These are phyloP conservation scores for Lepidurus arcticus DNA, from an alignment of 1,140 invertebrate species.

Conservation along the genomic window DNA sequence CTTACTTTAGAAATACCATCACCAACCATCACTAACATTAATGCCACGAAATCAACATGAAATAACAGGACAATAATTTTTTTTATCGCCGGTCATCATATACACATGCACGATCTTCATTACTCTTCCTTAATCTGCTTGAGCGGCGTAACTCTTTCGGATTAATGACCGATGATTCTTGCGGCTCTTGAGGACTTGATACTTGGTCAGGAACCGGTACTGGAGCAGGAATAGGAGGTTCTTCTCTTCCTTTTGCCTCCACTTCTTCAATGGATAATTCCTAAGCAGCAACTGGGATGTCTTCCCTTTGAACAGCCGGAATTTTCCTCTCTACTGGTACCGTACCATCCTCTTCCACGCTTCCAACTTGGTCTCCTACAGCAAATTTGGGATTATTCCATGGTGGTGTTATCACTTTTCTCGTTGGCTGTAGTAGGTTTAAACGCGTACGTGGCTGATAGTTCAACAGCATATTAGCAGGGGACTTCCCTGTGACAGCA, in stretches of 20 bases:
- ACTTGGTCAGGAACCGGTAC: no score
- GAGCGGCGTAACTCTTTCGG: no score
- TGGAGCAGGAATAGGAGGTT: neutral
- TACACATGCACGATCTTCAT: no score
- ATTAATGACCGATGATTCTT: no score
- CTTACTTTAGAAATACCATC: no score
- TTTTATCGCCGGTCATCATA: no score
- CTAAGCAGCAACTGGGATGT: neutral
- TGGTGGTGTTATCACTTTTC: neutral
- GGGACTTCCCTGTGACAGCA: conserved; percentile 34
- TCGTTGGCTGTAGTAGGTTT: conserved; percentile 34
- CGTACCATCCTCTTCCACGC: neutral
- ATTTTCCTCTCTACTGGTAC: neutral
- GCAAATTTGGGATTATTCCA: neutral
- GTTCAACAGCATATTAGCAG: conserved; percentile 33
- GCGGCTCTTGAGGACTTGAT: no score
- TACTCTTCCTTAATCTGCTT: no score
- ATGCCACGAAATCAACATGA: no score
- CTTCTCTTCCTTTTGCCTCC: neutral
- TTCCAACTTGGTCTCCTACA: neutral
- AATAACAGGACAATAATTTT: no score
- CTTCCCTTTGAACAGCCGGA: no score
- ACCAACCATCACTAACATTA: no score
- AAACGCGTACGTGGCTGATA: conserved; percentile 24
- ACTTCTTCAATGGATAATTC: neutral